Evolutionary conservation across 2,113 vertebrate genomes (phyloP).

Genomic region (Hippopotamus amphibius): DNA sequence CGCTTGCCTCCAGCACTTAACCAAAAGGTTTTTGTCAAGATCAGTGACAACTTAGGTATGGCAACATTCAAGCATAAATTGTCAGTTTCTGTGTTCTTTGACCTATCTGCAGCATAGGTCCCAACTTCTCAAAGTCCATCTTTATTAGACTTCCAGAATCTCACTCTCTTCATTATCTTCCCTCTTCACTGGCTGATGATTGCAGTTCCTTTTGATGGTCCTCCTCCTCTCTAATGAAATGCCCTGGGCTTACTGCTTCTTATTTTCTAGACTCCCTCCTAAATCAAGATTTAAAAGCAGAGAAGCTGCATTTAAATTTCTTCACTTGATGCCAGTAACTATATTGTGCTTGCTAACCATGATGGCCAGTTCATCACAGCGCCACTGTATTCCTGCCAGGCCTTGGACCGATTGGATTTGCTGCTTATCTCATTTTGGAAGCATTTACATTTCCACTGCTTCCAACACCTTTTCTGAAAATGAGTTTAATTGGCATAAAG

Average conservation of each 20-base stretch:
- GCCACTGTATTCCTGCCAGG: accelerated
- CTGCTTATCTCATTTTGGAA: background rate
- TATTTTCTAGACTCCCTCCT: background rate
- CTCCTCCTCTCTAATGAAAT: background rate
- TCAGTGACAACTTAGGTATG: background rate
- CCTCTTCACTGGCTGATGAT: background rate
- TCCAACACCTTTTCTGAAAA: background rate
- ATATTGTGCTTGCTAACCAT: background rate
- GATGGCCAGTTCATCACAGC: too few relatives aligned
- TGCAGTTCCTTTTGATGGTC: background rate
- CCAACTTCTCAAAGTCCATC: background rate
- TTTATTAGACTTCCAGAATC: background rate
- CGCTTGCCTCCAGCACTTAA: background rate
- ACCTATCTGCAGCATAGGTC: background rate
- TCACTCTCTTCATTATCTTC: background rate
- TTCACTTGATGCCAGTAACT: background rate
- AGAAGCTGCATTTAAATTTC: background rate
- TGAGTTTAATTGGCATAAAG: constrained; percentile 28
- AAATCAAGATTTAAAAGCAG: background rate
- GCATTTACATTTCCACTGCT: background rate
- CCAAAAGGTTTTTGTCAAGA: background rate
- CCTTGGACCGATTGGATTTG: accelerated
- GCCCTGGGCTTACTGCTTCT: background rate
- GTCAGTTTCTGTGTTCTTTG: background rate
- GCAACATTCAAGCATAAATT: background rate